phyloP scores from a whole-genome alignment of 2,797 vertebrate species.

The Adrianichthys oophorus region DNA sequence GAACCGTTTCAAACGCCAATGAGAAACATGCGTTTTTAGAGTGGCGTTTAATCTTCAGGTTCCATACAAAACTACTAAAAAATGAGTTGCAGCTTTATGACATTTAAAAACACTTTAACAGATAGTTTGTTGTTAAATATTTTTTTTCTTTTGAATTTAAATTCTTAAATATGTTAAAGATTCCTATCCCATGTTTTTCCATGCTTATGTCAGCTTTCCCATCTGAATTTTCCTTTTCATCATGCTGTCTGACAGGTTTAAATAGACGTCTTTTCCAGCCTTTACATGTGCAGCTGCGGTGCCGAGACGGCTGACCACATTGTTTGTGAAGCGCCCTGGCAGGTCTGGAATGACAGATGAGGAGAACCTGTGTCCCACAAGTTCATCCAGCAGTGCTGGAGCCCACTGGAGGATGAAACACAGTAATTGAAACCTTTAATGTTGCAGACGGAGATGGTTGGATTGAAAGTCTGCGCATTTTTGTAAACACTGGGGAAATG shows the following conservation, averaged over 20 bases:
- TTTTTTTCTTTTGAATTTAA: no score
- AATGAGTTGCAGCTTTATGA: no score
- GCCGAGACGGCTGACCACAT: slow-evolving; percentile 23
- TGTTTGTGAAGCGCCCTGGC: slow-evolving; percentile 34
- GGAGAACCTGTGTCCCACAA: slow-evolving; percentile 20
- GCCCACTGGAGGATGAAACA: slow-evolving; percentile 27
- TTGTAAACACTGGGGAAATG: slow-evolving; percentile 21
- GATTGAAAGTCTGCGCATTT: slow-evolving; percentile 21
- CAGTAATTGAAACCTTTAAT: slow-evolving; percentile 45
- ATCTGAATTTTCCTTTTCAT: slow-evolving; percentile 39
- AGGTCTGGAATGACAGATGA: slow-evolving; percentile 50
- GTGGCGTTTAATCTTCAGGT: no score
- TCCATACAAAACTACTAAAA: no score
- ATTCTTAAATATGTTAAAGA: no score
- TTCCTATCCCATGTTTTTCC: slow-evolving; percentile 23
- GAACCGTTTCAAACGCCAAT: no score
- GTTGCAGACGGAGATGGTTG: slow-evolving; percentile 18
- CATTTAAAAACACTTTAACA: no score
- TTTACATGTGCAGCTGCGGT: slow-evolving; percentile 21
- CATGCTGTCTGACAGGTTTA: slow-evolving; percentile 37
- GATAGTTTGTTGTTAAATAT: no score
- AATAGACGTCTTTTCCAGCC: slow-evolving; percentile 33
- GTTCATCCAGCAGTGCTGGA: slow-evolving; percentile 12
- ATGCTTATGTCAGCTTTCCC: slow-evolving; percentile 28
- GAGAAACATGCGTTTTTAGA: no score